Evolutionary conservation across 2,888 invertebrate species (phyloP).

Genomic region (Clanis bilineata): DNA sequence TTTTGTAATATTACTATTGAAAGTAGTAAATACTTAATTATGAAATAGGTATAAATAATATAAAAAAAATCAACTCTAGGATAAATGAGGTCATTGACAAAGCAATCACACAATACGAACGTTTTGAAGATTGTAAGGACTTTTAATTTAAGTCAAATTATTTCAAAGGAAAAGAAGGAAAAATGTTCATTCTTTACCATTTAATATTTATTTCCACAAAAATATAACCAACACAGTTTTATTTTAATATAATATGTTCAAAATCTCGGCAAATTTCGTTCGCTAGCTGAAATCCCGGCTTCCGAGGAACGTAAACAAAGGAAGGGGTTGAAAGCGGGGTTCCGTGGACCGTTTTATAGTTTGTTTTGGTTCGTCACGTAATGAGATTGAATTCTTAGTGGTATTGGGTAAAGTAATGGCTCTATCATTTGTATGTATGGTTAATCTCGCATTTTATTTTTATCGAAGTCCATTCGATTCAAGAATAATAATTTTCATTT

Average conservation of each 20-base stretch:
- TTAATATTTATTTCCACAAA: neutral
- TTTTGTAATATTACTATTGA: no score
- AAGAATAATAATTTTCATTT: no score
- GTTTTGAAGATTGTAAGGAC: no score
- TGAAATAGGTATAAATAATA: no score
- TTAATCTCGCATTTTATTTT: neutral
- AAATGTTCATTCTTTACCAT: no score
- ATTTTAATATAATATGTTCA: neutral
- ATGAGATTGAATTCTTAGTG: conserved; percentile 15
- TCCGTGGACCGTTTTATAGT: neutral
- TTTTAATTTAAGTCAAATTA: no score
- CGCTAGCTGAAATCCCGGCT: neutral
- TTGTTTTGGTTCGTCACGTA: conserved; percentile 11
- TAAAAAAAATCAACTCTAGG: no score
- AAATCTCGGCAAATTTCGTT: neutral
- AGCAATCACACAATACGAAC: no score
- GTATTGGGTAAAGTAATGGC: neutral
- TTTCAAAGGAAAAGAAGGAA: no score
- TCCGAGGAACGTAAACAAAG: conserved; percentile 10
- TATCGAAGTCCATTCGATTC: no score
- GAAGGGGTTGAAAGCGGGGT: conserved; percentile 4
- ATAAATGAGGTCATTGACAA: no score
- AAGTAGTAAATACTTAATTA: no score
- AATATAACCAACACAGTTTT: neutral
- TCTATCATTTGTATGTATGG: neutral